Conservation (phyloP, 1,140 invertebrate species). For the Leptinotarsa defecta region DNA sequence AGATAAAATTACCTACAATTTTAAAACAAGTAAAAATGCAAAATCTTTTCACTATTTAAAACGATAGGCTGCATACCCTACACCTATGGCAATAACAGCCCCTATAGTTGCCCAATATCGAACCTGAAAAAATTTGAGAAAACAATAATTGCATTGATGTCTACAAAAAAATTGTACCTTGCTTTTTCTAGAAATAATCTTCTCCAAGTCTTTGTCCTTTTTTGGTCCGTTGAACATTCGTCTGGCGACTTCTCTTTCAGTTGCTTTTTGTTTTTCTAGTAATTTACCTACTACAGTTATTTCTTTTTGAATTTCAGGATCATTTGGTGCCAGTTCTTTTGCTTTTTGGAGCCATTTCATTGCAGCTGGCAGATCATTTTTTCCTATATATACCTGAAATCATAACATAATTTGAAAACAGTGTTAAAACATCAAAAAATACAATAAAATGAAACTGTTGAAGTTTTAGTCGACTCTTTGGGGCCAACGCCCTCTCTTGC, state of each 20-base stretch:
- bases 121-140: constrained; percentile 54
- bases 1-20: background rate
- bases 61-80: constrained; percentile 65
- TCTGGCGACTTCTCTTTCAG: constrained; percentile 49
- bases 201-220: constrained; percentile 18
- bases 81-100: constrained; percentile 63
- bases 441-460: too few species aligned
- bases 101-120: constrained; percentile 63
- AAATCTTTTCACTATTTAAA: constrained; percentile 56
- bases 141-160: background rate
- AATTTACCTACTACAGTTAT: constrained; percentile 38
- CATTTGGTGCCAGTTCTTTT: constrained; percentile 43
- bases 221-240: constrained; percentile 46
- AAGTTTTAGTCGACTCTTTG: too few species aligned
- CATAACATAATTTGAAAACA: background rate
- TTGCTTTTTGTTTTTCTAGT: constrained; percentile 49
- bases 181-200: constrained; percentile 26
- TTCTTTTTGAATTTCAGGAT: constrained; percentile 48
- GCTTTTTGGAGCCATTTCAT: constrained; percentile 50
- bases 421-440: too few species aligned
- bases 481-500: too few species aligned
- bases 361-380: constrained; percentile 47
- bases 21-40: background rate
- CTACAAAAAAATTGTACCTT: constrained; percentile 15
- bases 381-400: constrained; percentile 44